Percentiles rank a stretch among this genome's conserved stretches.
Conservation (phyloP, 1,140 invertebrate species). For the Drosophila nasuta region DNA sequence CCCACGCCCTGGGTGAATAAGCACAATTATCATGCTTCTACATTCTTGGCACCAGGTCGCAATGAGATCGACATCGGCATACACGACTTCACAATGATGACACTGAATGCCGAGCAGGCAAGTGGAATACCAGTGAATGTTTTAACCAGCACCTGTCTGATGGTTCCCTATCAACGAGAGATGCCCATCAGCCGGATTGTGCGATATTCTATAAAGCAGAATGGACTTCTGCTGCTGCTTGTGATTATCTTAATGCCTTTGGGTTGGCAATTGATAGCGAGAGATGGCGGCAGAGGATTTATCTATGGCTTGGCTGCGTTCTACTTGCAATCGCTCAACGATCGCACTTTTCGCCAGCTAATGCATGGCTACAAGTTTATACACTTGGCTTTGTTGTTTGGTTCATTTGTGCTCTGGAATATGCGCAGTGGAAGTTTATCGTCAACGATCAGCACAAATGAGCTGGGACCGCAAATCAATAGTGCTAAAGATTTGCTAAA, state of each 20-base stretch:
- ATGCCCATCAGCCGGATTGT: slow-evolving; percentile 1
- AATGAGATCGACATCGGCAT: slow-evolving; percentile 51
- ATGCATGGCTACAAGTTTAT: slow-evolving; percentile 39
- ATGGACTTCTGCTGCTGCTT: not conserved
- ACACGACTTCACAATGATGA: slow-evolving; percentile 41
- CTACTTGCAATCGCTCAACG: slow-evolving; percentile 35
- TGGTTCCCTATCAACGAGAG: slow-evolving; percentile 45
- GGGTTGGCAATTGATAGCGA: slow-evolving; percentile 36
- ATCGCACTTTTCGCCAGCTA: slow-evolving; percentile 13
- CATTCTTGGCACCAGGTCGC: slow-evolving; percentile 37
- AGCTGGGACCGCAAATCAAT: slow-evolving; percentile 37
- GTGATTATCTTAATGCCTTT: slow-evolving; percentile 25
- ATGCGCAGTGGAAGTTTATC: slow-evolving; percentile 38
- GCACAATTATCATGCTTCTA: slow-evolving; percentile 50
- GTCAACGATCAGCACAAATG: slow-evolving; percentile 32
- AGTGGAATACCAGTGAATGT: slow-evolving; percentile 7
- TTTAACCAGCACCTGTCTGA: slow-evolving; percentile 32
- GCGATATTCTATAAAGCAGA: not conserved
- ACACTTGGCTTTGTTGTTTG: slow-evolving; percentile 40
- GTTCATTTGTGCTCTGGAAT: slow-evolving; percentile 50
- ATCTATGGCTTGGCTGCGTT: slow-evolving; percentile 22
- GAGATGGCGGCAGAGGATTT: slow-evolving; percentile 25
- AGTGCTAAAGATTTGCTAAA: slow-evolving; percentile 50
- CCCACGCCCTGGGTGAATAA: slow-evolving; percentile 26
- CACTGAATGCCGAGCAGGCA: not conserved